These are phyloP conservation scores for Cryptomyrus ogoouensis DNA, from an alignment of 2,113 vertebrate genomes.

Conservation along the genomic window DNA sequence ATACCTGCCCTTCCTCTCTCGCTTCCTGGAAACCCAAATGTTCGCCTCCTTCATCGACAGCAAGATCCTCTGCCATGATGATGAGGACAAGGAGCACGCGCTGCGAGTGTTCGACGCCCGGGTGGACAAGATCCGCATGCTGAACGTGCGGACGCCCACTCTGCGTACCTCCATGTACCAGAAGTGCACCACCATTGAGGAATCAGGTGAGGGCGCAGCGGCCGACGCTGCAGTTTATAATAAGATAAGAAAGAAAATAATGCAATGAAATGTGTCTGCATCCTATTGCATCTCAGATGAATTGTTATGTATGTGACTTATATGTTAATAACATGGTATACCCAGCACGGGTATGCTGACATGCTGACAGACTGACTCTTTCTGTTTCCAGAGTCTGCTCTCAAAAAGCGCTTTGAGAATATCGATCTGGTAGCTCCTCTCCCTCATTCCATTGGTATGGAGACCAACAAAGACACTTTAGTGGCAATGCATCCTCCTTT, in stretches of 20 bases:
- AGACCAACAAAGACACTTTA: conserved; percentile 36
- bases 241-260: background rate
- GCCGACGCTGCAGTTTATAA: background rate
- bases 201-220: conserved; percentile 69
- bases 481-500: conserved; percentile 41
- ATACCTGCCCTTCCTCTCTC: conserved; percentile 94
- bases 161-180: conserved; percentile 97
- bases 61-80: conserved; percentile 95
- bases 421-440: conserved; percentile 43
- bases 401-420: conserved; percentile 50
- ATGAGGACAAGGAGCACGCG: conserved; percentile 91
- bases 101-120: conserved; percentile 86
- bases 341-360: background rate
- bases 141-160: conserved; percentile 90
- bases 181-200: conserved; percentile 90
- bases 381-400: conserved; percentile 48
- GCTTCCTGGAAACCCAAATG: conserved; percentile 97
- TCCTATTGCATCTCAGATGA: background rate
- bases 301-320: background rate
- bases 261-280: background rate
- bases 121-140: conserved; percentile 87
- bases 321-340: background rate
- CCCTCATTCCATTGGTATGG: conserved; percentile 42
- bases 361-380: conserved; percentile 22
- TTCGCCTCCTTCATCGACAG: conserved; percentile 97